Evolutionary conservation across 2,888 invertebrate species (phyloP).

Genomic region (Xanthostigma xanthostigma): DNA sequence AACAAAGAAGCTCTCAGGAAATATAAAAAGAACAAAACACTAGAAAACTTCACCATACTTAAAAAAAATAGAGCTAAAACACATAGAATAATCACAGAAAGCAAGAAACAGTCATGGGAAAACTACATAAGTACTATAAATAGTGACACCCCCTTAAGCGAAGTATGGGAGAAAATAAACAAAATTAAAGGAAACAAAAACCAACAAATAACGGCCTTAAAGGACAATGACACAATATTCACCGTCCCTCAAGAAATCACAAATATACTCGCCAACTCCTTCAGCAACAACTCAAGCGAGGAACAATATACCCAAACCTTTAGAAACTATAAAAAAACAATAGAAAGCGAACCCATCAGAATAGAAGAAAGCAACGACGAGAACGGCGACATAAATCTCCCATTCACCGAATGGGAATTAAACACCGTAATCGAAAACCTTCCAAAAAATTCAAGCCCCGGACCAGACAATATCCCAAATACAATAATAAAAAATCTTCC

Average conservation of each 20-base stretch:
- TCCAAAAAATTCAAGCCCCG: constrained; percentile 2
- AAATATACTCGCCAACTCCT: not conserved
- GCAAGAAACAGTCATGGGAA: constrained; percentile 1
- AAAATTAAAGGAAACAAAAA: not conserved
- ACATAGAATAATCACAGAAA: not conserved
- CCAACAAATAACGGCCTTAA: not conserved
- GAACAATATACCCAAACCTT: not conserved
- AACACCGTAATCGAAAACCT: not conserved
- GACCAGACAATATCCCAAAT: constrained; percentile 3
- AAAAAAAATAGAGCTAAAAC: constrained; percentile 3
- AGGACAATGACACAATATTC: not conserved
- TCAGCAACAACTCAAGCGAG: not conserved
- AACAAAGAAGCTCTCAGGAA: constrained; percentile 1
- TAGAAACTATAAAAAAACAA: not conserved
- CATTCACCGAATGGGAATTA: not conserved
- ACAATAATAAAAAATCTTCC: constrained; percentile 4
- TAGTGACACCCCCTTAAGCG: not conserved
- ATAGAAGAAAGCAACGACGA: not conserved
- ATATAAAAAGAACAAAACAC: not conserved
- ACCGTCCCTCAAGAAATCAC: not conserved
- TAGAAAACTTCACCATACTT: not conserved
- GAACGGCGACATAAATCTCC: not conserved
- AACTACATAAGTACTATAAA: not conserved
- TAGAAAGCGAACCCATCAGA: not conserved
- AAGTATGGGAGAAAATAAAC: constrained; percentile 1